A percentile compares a stretch with the other conserved stretches of the same genome.
Evolutionary conservation across 2,888 invertebrate species (phyloP).

Genomic region (Athripsodes cinereus): DNA sequence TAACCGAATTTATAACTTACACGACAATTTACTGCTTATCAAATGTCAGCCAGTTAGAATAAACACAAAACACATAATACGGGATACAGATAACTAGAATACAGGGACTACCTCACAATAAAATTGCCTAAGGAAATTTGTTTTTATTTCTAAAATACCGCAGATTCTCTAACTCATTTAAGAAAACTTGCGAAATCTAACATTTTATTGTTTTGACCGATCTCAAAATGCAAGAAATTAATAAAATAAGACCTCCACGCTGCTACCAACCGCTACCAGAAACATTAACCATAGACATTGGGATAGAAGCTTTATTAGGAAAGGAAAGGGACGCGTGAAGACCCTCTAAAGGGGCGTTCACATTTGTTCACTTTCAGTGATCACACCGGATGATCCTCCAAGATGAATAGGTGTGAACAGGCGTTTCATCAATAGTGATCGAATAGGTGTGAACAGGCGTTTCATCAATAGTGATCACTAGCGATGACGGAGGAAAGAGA

Average conservation of each 20-base stretch:
- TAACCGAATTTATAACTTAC: slow-evolving; percentile 4
- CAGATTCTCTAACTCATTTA: not conserved
- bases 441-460: no score
- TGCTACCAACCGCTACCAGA: slow-evolving; percentile 18
- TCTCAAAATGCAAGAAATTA: no score
- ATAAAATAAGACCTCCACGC: slow-evolving; percentile 18
- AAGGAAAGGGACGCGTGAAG: no score
- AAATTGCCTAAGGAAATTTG: not conserved
- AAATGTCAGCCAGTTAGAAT: slow-evolving; percentile 23
- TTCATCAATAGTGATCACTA: no score
- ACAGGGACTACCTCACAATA: not conserved
- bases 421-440: no score
- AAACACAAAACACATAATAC: slow-evolving; percentile 22
- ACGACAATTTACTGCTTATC: slow-evolving; percentile 13
- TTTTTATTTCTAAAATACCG: not conserved
- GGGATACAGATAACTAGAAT: not conserved
- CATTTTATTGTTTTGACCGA: slow-evolving; percentile 3
- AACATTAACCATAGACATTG: slow-evolving; percentile 1
- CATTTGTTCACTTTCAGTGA: no score
- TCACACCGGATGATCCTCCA: no score
- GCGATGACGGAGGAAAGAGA: no score
- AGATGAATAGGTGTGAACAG: no score
- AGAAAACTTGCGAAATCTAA: slow-evolving; percentile 11
- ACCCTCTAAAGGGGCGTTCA: no score
- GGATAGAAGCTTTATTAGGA: no score